Evolutionary conservation across 92 coral and sea anemone genomes (phyloP), one percentile per base, ranked within the genome.

Genomic region (Nematostella vectensis): DNA sequence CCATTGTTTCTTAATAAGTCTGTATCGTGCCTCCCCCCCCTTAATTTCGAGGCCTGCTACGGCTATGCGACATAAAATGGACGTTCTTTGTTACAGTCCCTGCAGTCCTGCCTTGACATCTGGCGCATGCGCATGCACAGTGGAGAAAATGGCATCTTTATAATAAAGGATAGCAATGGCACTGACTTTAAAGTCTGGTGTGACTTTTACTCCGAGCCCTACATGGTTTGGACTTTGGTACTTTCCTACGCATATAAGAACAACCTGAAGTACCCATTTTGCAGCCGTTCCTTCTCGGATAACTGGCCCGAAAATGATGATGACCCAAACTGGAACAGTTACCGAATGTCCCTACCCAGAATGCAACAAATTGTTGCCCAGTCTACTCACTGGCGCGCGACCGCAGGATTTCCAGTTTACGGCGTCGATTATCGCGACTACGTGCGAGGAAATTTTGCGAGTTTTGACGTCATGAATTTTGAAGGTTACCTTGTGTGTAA

Each of bases 251-350:
- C 67, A 19, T 18, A 25, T 15, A 44, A 61, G 27, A 61, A 61
- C 26, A 61, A 29, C 25, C 17, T 20, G 47, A 51, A 26, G 47
- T 26, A n/a, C 4, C 16, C 27, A 31, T 47, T 61, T 31, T 61
- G 67, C 42, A 44, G 55, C 4, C 21, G 25, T 16, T 31, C 67
- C 19, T 33, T 61, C 31, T 19, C 4, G 8, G 25, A 21, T 4
- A 15, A 61, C 31, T 15, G 22, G 3, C 67, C 67, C 9, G 4
- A 15, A 6, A 29, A 61, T 9, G 40, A 61, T 18, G 17, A 27
- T 50, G 12, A 23, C n/a, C 67, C 67, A 2, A 61, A 61, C 67
- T 61, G 67, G 67, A 56, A 61, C 3, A 39, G 40, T 13, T 61
- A 61, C 27, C 36, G 67, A 61, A 48, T 61, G 42, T 61, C 67